phyloP scores from a whole-genome alignment of 1,140 invertebrate species.

The Coptotermes formosanus region DNA sequence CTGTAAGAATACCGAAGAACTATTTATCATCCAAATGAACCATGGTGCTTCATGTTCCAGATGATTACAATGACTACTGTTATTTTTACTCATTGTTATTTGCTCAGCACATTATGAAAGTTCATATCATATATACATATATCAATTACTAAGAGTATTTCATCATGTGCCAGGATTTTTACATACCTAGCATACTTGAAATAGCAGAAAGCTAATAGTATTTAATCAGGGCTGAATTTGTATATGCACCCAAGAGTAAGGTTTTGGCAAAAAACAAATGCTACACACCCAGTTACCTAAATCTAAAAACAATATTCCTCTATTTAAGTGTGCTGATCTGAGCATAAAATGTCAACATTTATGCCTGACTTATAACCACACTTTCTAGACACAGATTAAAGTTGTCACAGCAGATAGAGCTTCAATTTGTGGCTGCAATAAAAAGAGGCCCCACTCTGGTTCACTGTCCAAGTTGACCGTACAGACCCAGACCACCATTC shows the following conservation, averaged over 20 bases:
- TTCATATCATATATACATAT: background rate
- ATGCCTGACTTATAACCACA: too few relatives aligned
- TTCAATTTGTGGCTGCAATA: too few relatives aligned
- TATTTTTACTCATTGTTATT: background rate
- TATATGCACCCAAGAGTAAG: background rate
- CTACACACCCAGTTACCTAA: too few relatives aligned
- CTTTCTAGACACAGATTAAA: too few relatives aligned
- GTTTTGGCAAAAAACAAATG: too few relatives aligned
- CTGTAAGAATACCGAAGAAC: background rate
- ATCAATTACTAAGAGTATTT: background rate
- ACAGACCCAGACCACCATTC: too few relatives aligned
- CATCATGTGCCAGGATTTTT: background rate
- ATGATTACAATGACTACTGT: background rate
- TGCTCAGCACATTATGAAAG: background rate
- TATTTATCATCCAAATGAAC: background rate
- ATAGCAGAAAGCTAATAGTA: background rate
- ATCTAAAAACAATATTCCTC: too few relatives aligned
- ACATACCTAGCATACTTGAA: background rate
- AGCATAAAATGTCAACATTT: too few relatives aligned
- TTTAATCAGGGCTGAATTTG: background rate
- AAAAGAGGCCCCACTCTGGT: too few relatives aligned
- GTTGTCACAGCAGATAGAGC: too few relatives aligned
- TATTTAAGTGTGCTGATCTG: too few relatives aligned
- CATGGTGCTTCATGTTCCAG: background rate
- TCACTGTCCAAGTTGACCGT: too few relatives aligned